These are phyloP conservation scores for Melanostigma gelatinosum DNA, from an alignment of 2,113 vertebrate species.

Conservation along the genomic window DNA sequence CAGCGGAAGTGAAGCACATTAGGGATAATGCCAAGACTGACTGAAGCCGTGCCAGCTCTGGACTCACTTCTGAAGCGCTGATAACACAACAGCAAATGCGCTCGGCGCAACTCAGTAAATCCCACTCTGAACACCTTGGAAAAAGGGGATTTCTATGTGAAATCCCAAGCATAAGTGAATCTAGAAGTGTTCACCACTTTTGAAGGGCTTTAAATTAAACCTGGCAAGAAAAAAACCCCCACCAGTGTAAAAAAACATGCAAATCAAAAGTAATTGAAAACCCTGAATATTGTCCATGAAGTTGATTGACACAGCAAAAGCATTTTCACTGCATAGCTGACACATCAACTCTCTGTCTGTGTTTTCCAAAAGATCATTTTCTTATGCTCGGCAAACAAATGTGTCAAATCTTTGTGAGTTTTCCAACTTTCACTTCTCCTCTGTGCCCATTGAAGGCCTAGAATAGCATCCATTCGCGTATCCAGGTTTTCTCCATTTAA, in stretches of 20 bases:
- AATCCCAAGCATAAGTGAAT: constrained; percentile 2
- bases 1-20: constrained; percentile 36
- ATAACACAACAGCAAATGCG: constrained; percentile 10
- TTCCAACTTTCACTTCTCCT: constrained; percentile 29
- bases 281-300: constrained; percentile 13
- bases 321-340: constrained; percentile 29
- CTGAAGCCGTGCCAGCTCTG: constrained; percentile 30
- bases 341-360: constrained; percentile 2
- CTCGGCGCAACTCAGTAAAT: background rate
- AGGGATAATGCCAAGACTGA: constrained; percentile 29
- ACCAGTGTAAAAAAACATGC: constrained; percentile 21
- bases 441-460: constrained; percentile 38
- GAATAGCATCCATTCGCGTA: constrained; percentile 65
- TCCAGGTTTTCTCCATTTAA: constrained; percentile 58
- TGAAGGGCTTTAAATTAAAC: constrained; percentile 8
- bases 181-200: background rate
- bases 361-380: constrained; percentile 21
- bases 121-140: background rate
- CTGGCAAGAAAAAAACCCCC: background rate
- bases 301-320: constrained; percentile 25
- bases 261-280: constrained; percentile 43
- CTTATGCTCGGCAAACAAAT: constrained; percentile 14
- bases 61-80: constrained; percentile 22
- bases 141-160: background rate
- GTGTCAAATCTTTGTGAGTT: constrained; percentile 42